Evolutionary conservation across 2,797 vertebrate species (phyloP).

Genomic region (Esox lucius): DNA sequence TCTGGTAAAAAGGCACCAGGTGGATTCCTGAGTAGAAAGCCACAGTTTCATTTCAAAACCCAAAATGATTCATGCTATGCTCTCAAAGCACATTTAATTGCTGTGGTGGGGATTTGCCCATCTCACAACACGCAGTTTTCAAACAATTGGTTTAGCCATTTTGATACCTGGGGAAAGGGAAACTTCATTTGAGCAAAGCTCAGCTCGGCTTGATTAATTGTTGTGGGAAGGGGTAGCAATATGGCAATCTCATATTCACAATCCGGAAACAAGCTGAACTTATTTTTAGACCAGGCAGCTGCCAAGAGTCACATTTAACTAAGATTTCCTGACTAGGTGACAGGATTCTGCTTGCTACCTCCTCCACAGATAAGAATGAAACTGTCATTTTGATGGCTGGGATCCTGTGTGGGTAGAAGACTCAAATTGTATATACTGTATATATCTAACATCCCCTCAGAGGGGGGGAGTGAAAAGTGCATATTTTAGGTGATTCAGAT

Average conservation of each 20-base stretch:
- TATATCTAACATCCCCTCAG: constrained; percentile 10
- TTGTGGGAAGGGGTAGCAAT: constrained; percentile 66
- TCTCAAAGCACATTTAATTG: constrained; percentile 55
- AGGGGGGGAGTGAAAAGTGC: not conserved
- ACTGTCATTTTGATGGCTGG: constrained; percentile 36
- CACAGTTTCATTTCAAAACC: constrained; percentile 31
- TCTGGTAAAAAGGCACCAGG: constrained; percentile 39
- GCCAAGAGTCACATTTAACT: constrained; percentile 53
- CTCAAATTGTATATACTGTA: constrained; percentile 18
- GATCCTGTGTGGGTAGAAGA: constrained; percentile 20
- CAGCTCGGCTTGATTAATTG: constrained; percentile 70
- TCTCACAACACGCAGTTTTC: constrained; percentile 68
- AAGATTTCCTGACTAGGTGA: constrained; percentile 43
- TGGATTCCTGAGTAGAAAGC: constrained; percentile 18
- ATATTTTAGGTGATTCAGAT: not conserved
- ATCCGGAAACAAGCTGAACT: constrained; percentile 47
- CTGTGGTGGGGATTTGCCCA: constrained; percentile 45
- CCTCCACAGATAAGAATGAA: constrained; percentile 40
- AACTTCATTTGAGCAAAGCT: constrained; percentile 59
- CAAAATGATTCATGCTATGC: constrained; percentile 39
- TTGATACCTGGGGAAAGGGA: constrained; percentile 57
- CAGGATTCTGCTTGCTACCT: constrained; percentile 25
- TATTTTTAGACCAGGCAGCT: constrained; percentile 66
- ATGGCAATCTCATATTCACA: constrained; percentile 66
- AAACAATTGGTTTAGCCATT: constrained; percentile 50